Conservation (phyloP, 1,140 invertebrate species). For the Nilaparvata lugens region DNA sequence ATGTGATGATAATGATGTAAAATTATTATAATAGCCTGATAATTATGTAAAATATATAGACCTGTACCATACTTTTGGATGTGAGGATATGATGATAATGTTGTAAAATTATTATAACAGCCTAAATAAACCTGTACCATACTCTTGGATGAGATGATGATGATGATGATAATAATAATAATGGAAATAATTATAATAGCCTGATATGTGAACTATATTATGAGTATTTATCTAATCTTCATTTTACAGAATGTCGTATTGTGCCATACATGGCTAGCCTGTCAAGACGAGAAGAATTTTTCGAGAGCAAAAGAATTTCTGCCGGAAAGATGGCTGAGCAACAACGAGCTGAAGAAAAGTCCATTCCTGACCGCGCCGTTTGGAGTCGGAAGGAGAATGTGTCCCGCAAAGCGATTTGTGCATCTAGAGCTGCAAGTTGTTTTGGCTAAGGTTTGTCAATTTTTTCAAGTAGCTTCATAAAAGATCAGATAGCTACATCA, state of each 20-base stretch:
- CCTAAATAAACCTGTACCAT: too few species aligned
- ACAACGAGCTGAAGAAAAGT: constrained; percentile 34
- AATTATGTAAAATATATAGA: too few species aligned
- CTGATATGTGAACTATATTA: not conserved
- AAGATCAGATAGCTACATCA: too few species aligned
- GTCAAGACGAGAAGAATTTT: constrained; percentile 68
- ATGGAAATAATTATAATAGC: too few species aligned
- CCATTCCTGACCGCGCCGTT: constrained; percentile 71
- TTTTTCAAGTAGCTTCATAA: too few species aligned
- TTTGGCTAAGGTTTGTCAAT: constrained; percentile 52
- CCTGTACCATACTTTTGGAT: too few species aligned
- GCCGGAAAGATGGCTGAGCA: constrained; percentile 73
- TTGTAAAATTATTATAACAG: too few species aligned
- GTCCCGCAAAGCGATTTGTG: constrained; percentile 72
- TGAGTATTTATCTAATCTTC: not conserved
- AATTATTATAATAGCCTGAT: too few species aligned
- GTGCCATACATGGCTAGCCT: constrained; percentile 75
- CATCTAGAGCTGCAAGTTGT: constrained; percentile 66
- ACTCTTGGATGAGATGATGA: too few species aligned
- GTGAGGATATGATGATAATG: too few species aligned
- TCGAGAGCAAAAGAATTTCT: constrained; percentile 58
- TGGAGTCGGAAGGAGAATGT: constrained; percentile 71
- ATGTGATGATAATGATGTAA: too few species aligned
- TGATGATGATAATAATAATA: too few species aligned
- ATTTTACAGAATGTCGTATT: constrained; percentile 66